A percentile compares a stretch with the other conserved stretches of the same genome.
Evolutionary conservation across 2,113 vertebrate species (phyloP).

Genomic region (Psophia crepitans): DNA sequence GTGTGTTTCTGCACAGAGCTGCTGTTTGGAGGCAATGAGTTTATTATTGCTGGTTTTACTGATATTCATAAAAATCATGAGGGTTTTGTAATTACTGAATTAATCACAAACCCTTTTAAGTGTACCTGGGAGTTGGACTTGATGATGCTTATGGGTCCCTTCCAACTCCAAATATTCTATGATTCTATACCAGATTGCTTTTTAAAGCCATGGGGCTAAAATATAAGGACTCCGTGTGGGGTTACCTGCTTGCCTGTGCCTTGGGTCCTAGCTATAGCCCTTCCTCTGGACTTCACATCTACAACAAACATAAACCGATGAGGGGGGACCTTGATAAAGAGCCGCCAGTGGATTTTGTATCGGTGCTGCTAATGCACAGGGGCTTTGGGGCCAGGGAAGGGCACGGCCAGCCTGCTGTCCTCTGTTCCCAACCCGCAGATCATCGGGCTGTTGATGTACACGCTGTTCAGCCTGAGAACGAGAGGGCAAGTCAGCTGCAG

Average conservation of each 20-base stretch:
- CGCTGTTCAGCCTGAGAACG: constrained; percentile 1
- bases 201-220: background rate
- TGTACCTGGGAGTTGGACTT: no score
- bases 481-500: constrained; percentile 38
- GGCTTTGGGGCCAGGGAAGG: background rate
- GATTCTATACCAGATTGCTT: background rate
- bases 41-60: background rate
- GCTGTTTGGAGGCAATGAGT: background rate
- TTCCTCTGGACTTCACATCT: background rate
- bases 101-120: background rate
- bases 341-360: background rate
- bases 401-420: background rate
- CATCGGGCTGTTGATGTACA: background rate
- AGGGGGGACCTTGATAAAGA: background rate
- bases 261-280: background rate
- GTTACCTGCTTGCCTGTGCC: background rate
- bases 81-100: background rate
- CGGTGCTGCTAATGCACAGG: accelerated
- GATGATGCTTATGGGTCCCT: no score
- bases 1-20: background rate
- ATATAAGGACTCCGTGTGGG: background rate
- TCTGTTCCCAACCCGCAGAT: background rate
- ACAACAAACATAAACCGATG: accelerated
- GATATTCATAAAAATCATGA: background rate
- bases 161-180: no score